Conservation (phyloP, 1,140 invertebrate species). For the Homalodisca vitripennis region DNA sequence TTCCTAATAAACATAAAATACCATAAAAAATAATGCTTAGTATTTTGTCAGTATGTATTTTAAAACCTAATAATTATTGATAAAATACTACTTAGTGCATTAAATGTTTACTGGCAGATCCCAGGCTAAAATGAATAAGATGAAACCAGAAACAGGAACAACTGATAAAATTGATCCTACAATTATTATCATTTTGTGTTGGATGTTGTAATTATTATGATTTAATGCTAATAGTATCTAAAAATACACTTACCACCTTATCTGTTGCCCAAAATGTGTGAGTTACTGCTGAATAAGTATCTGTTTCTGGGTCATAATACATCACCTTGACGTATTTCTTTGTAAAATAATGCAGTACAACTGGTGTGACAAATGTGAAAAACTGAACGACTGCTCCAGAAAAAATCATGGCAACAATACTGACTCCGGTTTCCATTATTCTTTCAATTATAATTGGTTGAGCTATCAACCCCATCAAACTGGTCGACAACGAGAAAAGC, state of each 20-base stretch:
- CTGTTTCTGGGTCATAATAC: conserved; percentile 62
- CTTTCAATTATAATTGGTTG: conserved; percentile 73
- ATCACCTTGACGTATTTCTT: conserved; percentile 83
- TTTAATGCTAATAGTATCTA: too few relatives aligned
- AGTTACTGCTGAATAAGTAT: conserved; percentile 67
- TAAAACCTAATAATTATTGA: too few relatives aligned
- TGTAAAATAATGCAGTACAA: conserved; percentile 77
- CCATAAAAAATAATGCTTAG: too few relatives aligned
- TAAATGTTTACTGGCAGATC: too few relatives aligned
- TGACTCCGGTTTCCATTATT: conserved; percentile 53
- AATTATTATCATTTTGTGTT: too few relatives aligned
- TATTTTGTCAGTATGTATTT: too few relatives aligned
- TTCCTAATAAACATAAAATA: too few relatives aligned
- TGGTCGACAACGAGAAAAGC: conserved; percentile 76
- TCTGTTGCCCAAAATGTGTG: conserved; percentile 63
- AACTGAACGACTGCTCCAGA: conserved; percentile 67
- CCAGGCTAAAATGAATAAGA: too few relatives aligned
- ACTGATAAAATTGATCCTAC: too few relatives aligned
- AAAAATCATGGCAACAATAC: conserved; percentile 56
- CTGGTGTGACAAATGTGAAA: conserved; percentile 79
- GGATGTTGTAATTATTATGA: too few relatives aligned
- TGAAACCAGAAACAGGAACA: too few relatives aligned
- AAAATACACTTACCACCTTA: conserved; percentile 58
- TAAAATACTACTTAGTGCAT: too few relatives aligned
- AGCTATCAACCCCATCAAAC: conserved; percentile 60